These are phyloP conservation scores for Iselma pallidipennis DNA, from an alignment of 2,888 invertebrate genomes.

Conservation along the genomic window DNA sequence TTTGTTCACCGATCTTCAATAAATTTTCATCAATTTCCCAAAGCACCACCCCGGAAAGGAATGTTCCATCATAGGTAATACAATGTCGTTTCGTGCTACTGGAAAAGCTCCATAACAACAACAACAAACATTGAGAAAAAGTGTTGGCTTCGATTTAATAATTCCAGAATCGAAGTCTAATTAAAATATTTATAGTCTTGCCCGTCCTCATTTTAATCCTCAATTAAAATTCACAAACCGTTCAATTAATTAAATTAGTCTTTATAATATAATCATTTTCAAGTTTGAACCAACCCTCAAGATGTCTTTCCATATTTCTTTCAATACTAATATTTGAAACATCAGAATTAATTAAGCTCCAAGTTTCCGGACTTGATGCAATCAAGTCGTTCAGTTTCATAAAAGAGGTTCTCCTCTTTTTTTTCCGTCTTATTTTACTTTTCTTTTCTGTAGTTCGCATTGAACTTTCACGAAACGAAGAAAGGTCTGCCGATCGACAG, in stretches of 20 bases:
- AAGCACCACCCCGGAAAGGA: not conserved
- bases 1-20: no score
- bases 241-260: slow-evolving; percentile 21
- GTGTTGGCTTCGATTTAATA: not conserved
- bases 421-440: not conserved
- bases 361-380: not conserved
- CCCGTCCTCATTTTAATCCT: slow-evolving; percentile 9
- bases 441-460: not conserved
- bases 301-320: not conserved
- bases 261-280: slow-evolving; percentile 19
- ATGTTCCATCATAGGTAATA: not conserved
- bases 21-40: not conserved
- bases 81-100: not conserved
- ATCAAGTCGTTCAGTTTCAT: not conserved
- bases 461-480: not conserved
- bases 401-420: not conserved
- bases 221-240: slow-evolving; percentile 24
- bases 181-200: not conserved
- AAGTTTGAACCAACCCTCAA: not conserved
- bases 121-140: not conserved
- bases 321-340: not conserved
- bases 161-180: not conserved
- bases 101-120: not conserved
- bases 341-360: not conserved
- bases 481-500: not conserved